phyloP scores from a whole-genome alignment of 1,140 invertebrate genomes.

The Melitaea cinxia region DNA sequence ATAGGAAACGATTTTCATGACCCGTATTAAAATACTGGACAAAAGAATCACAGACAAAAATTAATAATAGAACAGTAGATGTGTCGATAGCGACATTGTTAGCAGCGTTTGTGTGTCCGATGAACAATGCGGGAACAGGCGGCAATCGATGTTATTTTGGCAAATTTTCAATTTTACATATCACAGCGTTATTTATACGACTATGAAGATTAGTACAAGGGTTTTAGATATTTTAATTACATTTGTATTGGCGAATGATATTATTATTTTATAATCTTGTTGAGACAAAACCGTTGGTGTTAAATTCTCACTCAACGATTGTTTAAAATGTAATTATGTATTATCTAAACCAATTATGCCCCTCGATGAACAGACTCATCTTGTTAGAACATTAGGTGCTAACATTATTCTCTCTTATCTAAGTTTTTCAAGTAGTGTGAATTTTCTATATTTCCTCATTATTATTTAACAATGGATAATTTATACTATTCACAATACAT shows the following conservation, averaged over 20 bases:
- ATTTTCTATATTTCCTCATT: too few relatives aligned
- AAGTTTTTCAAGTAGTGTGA: too few relatives aligned
- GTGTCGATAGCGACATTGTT: conserved; percentile 3
- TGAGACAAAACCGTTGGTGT: neutral
- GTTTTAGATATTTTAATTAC: neutral
- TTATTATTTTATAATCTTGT: neutral
- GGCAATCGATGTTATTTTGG: conserved; percentile 27
- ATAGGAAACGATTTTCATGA: too few relatives aligned
- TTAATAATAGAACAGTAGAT: neutral
- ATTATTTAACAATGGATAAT: too few relatives aligned
- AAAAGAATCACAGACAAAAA: neutral
- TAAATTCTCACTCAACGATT: neutral
- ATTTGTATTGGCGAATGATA: neutral
- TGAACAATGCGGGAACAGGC: conserved; percentile 8
- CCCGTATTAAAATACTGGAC: too few relatives aligned
- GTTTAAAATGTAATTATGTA: neutral
- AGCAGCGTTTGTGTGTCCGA: neutral
- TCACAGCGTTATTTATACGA: conserved; percentile 21
- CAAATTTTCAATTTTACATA: conserved; percentile 27
- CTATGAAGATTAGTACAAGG: conserved; percentile 11
- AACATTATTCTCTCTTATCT: too few relatives aligned
- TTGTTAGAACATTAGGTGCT: too few relatives aligned
- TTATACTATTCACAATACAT: too few relatives aligned
- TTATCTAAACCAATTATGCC: neutral
- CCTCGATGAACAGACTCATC: too few relatives aligned